phyloP scores from a whole-genome alignment of 2,797 vertebrate species.

The Sebastes diploproa region DNA sequence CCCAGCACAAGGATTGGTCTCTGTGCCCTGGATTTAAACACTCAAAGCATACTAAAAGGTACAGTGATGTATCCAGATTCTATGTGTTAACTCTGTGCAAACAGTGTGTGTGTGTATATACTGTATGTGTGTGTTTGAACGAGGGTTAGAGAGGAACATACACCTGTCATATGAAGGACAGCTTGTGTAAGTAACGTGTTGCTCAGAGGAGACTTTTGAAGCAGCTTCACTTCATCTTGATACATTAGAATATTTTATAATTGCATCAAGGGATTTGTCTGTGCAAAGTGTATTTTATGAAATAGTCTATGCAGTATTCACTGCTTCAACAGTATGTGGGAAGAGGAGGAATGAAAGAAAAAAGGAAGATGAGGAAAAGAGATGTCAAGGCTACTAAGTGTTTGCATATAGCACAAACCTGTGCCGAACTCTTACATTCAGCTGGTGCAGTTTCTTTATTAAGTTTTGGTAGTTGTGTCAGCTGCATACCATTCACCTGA shows the following conservation, averaged over 20 bases:
- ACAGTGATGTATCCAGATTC: conserved; percentile 43
- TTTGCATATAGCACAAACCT: background rate
- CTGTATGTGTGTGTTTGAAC: background rate
- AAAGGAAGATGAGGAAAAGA: background rate
- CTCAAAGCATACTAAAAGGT: conserved; percentile 53
- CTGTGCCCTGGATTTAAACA: conserved; percentile 31
- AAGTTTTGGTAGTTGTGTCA: conserved; percentile 30
- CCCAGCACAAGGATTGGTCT: conserved; percentile 46
- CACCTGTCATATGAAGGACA: conserved; percentile 9
- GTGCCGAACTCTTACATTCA: background rate
- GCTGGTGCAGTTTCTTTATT: background rate
- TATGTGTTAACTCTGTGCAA: background rate
- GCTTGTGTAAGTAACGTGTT: background rate
- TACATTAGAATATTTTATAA: background rate
- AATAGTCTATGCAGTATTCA: background rate
- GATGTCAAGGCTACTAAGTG: background rate
- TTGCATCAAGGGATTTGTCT: background rate
- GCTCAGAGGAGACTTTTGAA: background rate
- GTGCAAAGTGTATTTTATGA: background rate
- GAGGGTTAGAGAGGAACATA: background rate
- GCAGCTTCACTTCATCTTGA: background rate
- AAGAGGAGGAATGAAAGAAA: background rate
- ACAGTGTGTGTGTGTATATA: background rate
- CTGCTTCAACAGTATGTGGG: background rate
- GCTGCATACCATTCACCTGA: conserved; percentile 39